Percentiles rank a stretch among this genome's conserved stretches.
Conservation (phyloP, 1,140 invertebrate genomes). For the Apis laboriosa region DNA sequence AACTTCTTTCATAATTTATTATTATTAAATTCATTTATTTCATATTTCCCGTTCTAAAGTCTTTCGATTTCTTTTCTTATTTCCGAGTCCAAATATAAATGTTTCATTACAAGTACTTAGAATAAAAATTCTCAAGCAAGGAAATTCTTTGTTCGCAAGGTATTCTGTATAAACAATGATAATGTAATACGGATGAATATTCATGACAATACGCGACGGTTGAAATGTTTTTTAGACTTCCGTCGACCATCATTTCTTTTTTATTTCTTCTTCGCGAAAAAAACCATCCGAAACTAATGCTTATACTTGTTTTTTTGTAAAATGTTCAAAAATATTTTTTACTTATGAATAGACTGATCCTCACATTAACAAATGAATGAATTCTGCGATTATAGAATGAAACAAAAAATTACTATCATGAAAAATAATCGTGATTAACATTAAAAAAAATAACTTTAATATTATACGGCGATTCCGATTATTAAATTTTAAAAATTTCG, state of each 20-base stretch:
- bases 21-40: neutral
- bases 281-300: neutral
- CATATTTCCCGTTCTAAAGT: neutral
- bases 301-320: neutral
- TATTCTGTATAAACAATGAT: slow-evolving; percentile 13
- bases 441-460: neutral
- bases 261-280: neutral
- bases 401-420: neutral
- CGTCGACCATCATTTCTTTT: neutral
- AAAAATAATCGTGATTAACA: neutral
- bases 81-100: neutral
- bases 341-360: neutral
- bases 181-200: slow-evolving; percentile 31
- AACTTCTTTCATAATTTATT: neutral
- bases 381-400: neutral
- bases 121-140: slow-evolving; percentile 8
- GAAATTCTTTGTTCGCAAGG: slow-evolving; percentile 19
- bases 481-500: too few relatives aligned
- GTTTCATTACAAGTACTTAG: neutral
- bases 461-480: neutral
- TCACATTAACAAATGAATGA: neutral
- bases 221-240: slow-evolving; percentile 23
- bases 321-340: neutral
- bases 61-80: neutral
- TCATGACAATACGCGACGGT: neutral